Evolutionary conservation across 2,797 vertebrate species (phyloP).

Genomic region (Alosa sapidissima): DNA sequence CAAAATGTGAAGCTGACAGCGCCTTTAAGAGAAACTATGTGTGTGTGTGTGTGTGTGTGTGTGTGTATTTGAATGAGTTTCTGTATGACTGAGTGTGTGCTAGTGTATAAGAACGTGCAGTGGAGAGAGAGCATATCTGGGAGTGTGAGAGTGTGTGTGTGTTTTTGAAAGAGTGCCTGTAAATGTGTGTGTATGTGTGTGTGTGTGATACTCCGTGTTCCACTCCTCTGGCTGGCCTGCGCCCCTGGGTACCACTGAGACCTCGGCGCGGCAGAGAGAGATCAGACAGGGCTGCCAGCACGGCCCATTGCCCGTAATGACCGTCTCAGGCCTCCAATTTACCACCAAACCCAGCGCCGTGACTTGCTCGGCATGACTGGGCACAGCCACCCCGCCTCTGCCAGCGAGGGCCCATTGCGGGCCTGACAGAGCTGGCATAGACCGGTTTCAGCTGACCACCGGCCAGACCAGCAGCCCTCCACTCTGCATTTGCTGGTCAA

Average conservation of each 20-base stretch:
- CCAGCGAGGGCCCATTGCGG: not conserved
- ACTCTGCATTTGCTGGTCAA: no score
- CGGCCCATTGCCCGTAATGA: slow-evolving; percentile 15
- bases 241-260: not conserved
- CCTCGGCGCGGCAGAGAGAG: not conserved
- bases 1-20: not conserved
- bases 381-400: not conserved
- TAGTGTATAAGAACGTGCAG: no score
- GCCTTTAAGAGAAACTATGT: not conserved
- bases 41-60: slow-evolving; percentile 4
- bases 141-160: not conserved
- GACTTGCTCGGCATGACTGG: not conserved
- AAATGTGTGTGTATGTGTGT: not conserved
- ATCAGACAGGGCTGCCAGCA: not conserved
- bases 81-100: not conserved
- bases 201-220: not conserved
- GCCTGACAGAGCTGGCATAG: not conserved
- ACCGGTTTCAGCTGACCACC: not conserved
- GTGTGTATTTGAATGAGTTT: not conserved
- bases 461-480: not conserved
- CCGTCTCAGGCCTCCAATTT: slow-evolving; percentile 13
- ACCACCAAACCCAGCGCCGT: not conserved
- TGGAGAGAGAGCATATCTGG: not conserved
- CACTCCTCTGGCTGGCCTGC: not conserved
- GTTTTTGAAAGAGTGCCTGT: not conserved